These are phyloP conservation scores for Caenorhabditis sp. DNA, from an alignment of 2,888 invertebrate genomes.

Conservation along the genomic window DNA sequence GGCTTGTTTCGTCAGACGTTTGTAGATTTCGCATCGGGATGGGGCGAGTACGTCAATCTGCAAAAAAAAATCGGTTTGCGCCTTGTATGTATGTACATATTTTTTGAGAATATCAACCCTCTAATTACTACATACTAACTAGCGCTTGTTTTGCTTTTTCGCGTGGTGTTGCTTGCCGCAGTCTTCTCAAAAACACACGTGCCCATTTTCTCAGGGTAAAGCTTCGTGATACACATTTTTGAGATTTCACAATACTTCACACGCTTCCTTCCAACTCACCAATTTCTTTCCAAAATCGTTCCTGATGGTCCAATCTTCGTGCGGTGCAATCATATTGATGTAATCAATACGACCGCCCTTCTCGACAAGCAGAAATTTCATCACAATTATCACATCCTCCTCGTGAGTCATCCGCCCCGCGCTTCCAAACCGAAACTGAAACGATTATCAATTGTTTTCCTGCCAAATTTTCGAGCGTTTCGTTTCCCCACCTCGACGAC, in stretches of 20 bases:
- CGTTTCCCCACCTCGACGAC: slow-evolving; percentile 29
- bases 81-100: background rate
- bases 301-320: slow-evolving; percentile 22
- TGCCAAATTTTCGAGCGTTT: background rate
- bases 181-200: too few species aligned
- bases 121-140: background rate
- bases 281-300: slow-evolving; percentile 13
- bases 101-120: background rate
- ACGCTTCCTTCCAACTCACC: slow-evolving; percentile 10
- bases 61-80: too few species aligned
- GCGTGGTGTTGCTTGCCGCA: too few species aligned
- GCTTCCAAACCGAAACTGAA: slow-evolving; percentile 44
- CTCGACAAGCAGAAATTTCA: slow-evolving; percentile 48
- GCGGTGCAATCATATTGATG: slow-evolving; percentile 43
- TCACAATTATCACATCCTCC: slow-evolving; percentile 10
- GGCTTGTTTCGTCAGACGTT: slow-evolving; percentile 38
- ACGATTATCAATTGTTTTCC: background rate
- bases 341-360: slow-evolving; percentile 34
- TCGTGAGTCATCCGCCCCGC: slow-evolving; percentile 13
- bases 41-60: slow-evolving; percentile 25
- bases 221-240: background rate
- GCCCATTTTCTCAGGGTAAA: too few species aligned
- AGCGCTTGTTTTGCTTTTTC: too few species aligned
- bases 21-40: slow-evolving; percentile 36
- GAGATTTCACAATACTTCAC: background rate